These are phyloP conservation scores for Lycaon pictus DNA, from an alignment of 2,113 vertebrate genomes.

Conservation along the genomic window DNA sequence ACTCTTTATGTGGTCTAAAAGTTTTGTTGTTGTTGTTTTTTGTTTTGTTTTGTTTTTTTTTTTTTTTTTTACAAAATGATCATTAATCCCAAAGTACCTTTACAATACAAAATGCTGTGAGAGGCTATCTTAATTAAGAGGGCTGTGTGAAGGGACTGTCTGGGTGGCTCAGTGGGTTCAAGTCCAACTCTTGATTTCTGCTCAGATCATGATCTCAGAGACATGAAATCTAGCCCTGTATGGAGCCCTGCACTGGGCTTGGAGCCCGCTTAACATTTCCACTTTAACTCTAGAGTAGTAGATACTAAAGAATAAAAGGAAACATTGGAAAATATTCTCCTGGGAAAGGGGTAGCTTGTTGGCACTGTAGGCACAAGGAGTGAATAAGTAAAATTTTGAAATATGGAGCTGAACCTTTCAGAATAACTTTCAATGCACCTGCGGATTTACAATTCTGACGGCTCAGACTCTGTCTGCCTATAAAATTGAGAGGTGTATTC, in stretches of 20 bases:
- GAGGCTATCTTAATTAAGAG: background rate
- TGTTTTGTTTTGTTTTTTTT: too few species aligned
- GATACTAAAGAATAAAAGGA: background rate
- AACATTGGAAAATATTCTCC: background rate
- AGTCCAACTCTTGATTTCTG: background rate
- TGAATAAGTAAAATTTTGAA: background rate
- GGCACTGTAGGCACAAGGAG: background rate
- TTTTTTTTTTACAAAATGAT: background rate
- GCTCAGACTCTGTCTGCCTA: background rate
- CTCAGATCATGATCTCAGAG: background rate
- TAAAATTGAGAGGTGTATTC: background rate
- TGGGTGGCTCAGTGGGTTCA: background rate
- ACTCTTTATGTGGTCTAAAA: background rate
- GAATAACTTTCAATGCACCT: conserved; percentile 67
- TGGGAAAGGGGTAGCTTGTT: background rate
- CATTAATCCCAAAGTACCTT: background rate
- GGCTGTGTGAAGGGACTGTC: accelerated
- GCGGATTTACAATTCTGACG: conserved; percentile 70
- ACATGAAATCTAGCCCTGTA: background rate
- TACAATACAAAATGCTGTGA: background rate
- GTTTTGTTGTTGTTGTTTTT: background rate
- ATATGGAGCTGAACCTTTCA: conserved; percentile 50
- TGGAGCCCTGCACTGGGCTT: background rate
- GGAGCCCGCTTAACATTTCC: background rate
- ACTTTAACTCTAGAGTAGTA: background rate